These are phyloP conservation scores for Notodromas monacha DNA, from an alignment of 2,888 invertebrate genomes.

Conservation along the genomic window DNA sequence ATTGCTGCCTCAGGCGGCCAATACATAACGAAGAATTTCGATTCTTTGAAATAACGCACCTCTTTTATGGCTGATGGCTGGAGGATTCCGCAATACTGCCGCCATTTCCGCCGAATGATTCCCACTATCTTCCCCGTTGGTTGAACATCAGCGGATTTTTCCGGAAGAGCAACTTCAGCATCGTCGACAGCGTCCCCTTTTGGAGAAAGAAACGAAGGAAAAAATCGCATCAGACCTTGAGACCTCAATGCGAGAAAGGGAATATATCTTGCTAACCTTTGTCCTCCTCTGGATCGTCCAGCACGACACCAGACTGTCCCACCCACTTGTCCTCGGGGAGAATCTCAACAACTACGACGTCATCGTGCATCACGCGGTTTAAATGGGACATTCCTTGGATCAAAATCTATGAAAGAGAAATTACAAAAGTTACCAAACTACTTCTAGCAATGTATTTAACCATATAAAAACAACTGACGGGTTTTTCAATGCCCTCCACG, in stretches of 20 bases:
- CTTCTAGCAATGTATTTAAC: too few relatives aligned
- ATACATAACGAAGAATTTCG: too few relatives aligned
- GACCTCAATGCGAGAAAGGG: not conserved
- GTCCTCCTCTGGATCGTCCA: constrained; percentile 21
- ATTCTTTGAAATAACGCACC: too few relatives aligned
- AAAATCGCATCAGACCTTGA: not conserved
- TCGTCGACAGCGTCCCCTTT: constrained; percentile 10
- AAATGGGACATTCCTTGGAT: constrained; percentile 52
- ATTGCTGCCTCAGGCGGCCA: too few relatives aligned
- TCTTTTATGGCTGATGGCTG: constrained; percentile 26
- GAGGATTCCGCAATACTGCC: constrained; percentile 87
- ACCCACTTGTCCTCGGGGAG: constrained; percentile 66
- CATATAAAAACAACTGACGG: too few relatives aligned
- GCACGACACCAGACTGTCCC: constrained; percentile 34
- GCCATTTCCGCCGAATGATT: constrained; percentile 76
- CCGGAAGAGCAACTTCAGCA: constrained; percentile 12
- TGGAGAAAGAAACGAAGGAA: constrained; percentile 4
- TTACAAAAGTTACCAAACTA: constrained; percentile 10
- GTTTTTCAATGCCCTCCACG: constrained; percentile 41
- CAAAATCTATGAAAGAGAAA: constrained; percentile 20
- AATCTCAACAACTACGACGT: constrained; percentile 61
- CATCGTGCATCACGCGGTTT: constrained; percentile 79
- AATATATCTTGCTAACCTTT: constrained; percentile 19
- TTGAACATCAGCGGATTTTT: constrained; percentile 10
- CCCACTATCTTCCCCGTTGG: constrained; percentile 62